Conservation (phyloP, 2,113 vertebrate genomes). For the Cyanoramphus novaezelandiae region DNA sequence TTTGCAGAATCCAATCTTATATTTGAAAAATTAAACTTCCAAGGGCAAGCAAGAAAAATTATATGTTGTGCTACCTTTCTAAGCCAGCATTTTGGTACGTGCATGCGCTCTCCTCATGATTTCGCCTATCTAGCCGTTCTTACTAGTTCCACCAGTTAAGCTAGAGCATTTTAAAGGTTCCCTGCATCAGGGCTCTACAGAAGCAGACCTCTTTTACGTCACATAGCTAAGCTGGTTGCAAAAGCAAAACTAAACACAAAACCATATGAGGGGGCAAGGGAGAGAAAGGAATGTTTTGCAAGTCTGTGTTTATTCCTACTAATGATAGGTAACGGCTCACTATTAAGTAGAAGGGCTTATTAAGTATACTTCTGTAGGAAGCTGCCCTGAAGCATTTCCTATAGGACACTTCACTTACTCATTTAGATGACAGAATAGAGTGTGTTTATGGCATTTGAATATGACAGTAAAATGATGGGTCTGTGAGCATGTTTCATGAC, state of each 20-base stretch:
- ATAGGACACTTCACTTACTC: not conserved
- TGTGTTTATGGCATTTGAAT: not conserved
- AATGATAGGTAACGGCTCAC: not conserved
- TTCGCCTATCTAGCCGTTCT: not conserved
- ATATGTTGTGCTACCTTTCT: not conserved
- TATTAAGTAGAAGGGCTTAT: not conserved
- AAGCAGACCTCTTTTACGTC: not conserved
- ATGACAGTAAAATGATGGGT: not conserved
- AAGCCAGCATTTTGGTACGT: not conserved
- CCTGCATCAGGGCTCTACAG: not conserved
- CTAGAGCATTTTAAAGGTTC: not conserved
- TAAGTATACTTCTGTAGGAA: not conserved
- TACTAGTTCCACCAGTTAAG: not conserved
- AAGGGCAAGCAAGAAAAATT: not conserved
- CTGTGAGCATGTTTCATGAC: not conserved
- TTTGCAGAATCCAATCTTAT: not conserved
- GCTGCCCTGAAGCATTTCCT: not conserved
- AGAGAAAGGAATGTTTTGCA: not conserved
- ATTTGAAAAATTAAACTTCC: not conserved
- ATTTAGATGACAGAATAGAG: not conserved
- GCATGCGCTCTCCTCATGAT: not conserved
- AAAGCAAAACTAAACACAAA: not conserved
- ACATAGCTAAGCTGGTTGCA: not conserved
- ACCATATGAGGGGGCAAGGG: not conserved
- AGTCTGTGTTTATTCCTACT: not conserved